Percentiles rank a stretch among this genome's conserved stretches.
phyloP scores from a whole-genome alignment of 1,140 invertebrate genomes.

The Drosophila mauritiana region DNA sequence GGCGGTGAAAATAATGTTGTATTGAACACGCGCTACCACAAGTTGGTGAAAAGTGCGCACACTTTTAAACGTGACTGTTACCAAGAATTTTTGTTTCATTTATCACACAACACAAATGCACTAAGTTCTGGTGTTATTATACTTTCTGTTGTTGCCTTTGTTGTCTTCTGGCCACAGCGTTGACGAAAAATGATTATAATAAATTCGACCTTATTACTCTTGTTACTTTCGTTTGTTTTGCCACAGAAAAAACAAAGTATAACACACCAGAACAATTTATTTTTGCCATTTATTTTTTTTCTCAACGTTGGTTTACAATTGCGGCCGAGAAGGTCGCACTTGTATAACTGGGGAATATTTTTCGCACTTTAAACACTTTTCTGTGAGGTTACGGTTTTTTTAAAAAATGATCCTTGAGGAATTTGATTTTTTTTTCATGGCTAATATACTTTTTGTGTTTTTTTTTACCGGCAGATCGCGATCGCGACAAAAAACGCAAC shows the following conservation, averaged over 20 bases:
- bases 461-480: conserved; percentile 53
- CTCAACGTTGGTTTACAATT: conserved; percentile 33
- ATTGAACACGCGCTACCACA: conserved; percentile 52
- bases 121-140: conserved; percentile 16
- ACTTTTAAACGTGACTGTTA: conserved; percentile 80
- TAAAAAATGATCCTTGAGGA: conserved; percentile 26
- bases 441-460: background rate
- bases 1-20: conserved; percentile 47
- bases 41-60: conserved; percentile 61
- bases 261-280: conserved; percentile 50
- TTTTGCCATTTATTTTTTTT: conserved; percentile 35
- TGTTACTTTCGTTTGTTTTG: conserved; percentile 77
- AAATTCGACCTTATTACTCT: conserved; percentile 83
- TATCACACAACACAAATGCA: conserved; percentile 56
- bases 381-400: conserved; percentile 22
- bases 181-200: conserved; percentile 79
- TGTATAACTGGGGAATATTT: conserved; percentile 2
- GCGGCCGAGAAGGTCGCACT: conserved; percentile 26
- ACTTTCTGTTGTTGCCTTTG: conserved; percentile 1
- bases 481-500: conserved; percentile 62
- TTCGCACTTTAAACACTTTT: conserved; percentile 41
- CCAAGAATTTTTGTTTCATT: conserved; percentile 80
- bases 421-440: background rate
- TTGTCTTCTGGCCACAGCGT: conserved; percentile 58
- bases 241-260: conserved; percentile 19